Base-by-base conservation (phyloP, 2,888 invertebrate genomes). In the Thymelicus sylvestris region DNA sequence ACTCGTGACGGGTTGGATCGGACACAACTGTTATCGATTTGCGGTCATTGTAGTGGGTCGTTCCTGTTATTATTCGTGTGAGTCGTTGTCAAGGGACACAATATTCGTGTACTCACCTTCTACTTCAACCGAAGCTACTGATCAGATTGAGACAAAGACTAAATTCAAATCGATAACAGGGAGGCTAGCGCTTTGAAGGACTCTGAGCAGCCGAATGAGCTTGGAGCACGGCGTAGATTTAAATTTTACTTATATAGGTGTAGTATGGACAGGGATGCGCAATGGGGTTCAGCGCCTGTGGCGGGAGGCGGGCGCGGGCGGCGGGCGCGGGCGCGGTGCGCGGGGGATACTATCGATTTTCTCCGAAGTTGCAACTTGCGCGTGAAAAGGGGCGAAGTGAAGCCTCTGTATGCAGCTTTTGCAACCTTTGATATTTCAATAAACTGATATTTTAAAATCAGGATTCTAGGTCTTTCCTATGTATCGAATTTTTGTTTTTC, bases 131-230 rank as follows among this genome's bases (percentile, higher is more conserved):
- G n/a, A 41, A 52, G 44, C 41, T 38, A 19, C 31, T 41, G 61
- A 12, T 39, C 48, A 19, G 13, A 41, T n/a, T 15, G 12, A 62
- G 44, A 67, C 62, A 62, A 61, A 67, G 62, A 19, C 38, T 15
- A 15, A n/a, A 8, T 41, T 61, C 8, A 7, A 57, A 68, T 55
- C 15, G 24, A 69, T 64, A 69, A 63, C 24, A 38, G 47, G 6
- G 13, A 47, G 68, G 47, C 68, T 57, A 62, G 68, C 63, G 68
- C 63, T 64, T 64, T 63, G 57, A 69, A 64, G 68, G 57, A 57
- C 39, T 69, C 48, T 24, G 63, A 69, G 57, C 63, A 47, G 68
- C 8, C 68, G 68, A 69, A 69, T 69, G 68, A 57, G 68, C 68
- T 68, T 63, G 57, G 57, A 57, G 31, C 62, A 55, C 68, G 38